Evolutionary conservation across 2,797 vertebrate genomes (phyloP).

Genomic region (Halcyon leucocephala): DNA sequence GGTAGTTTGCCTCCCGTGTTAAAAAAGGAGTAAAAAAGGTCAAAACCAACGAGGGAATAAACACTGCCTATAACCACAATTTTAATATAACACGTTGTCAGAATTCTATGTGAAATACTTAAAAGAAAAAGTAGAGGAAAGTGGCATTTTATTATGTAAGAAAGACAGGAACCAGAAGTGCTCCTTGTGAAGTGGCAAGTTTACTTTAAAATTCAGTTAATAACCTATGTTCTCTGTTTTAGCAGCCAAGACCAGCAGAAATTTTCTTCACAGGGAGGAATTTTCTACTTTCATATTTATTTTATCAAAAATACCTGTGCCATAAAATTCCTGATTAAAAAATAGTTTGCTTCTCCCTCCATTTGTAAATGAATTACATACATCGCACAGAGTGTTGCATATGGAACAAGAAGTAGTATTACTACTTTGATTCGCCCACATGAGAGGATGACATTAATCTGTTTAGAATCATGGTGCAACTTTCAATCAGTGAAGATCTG

Average conservation of each 20-base stretch:
- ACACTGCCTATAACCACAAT: not conserved
- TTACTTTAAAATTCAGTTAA: not conserved
- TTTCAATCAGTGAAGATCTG: not conserved
- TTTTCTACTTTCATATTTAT: not conserved
- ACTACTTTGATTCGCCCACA: not conserved
- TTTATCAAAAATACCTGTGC: not conserved
- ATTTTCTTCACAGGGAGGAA: not conserved
- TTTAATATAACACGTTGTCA: not conserved
- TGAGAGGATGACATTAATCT: not conserved
- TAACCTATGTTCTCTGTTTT: not conserved
- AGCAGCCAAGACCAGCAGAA: not conserved
- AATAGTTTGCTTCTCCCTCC: not conserved
- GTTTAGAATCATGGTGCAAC: too few relatives aligned
- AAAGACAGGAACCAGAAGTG: not conserved
- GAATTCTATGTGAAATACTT: not conserved
- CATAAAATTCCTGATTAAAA: not conserved
- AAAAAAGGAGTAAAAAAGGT: not conserved
- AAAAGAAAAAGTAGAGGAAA: not conserved
- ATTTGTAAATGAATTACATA: not conserved
- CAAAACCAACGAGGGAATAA: not conserved
- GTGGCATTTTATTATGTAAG: not conserved
- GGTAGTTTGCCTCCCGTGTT: not conserved
- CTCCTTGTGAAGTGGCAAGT: not conserved
- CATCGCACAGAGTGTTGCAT: rapidly evolving
- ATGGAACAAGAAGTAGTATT: not conserved